These are phyloP conservation scores for Drosophila kuntzei DNA, from an alignment of 2,888 invertebrate genomes.

Conservation along the genomic window DNA sequence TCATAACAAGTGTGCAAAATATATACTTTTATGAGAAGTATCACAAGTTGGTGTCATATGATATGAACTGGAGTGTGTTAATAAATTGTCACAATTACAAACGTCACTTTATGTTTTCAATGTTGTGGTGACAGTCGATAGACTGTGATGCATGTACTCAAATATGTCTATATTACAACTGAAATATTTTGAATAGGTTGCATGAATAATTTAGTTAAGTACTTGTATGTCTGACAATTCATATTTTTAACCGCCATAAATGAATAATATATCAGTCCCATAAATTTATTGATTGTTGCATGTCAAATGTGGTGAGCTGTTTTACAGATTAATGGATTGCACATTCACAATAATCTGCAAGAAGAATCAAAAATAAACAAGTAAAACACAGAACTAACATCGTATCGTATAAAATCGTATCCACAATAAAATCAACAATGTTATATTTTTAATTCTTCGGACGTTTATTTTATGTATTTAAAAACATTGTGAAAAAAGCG, in stretches of 20 bases:
- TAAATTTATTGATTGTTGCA: conserved; percentile 1
- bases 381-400: neutral
- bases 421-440: neutral
- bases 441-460: neutral
- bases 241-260: neutral
- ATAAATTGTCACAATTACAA: conserved; percentile 40
- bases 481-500: neutral
- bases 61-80: conserved; percentile 36
- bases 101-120: neutral
- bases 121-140: neutral
- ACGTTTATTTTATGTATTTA: neutral
- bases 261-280: conserved; percentile 5
- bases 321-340: conserved; percentile 1
- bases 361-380: neutral
- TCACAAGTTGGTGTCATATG: too few species aligned
- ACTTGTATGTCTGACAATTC: neutral
- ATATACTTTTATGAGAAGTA: conserved; percentile 5
- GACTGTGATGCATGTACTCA: too few species aligned
- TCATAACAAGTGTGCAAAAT: conserved; percentile 38
- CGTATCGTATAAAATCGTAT: conserved; percentile 1
- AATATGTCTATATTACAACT: neutral
- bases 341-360: neutral
- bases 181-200: conserved; percentile 3
- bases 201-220: neutral
- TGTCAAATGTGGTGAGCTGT: conserved; percentile 2